Evolutionary conservation across 1,140 invertebrate genomes (phyloP).

Genomic region (Drosophila repleta): DNA sequence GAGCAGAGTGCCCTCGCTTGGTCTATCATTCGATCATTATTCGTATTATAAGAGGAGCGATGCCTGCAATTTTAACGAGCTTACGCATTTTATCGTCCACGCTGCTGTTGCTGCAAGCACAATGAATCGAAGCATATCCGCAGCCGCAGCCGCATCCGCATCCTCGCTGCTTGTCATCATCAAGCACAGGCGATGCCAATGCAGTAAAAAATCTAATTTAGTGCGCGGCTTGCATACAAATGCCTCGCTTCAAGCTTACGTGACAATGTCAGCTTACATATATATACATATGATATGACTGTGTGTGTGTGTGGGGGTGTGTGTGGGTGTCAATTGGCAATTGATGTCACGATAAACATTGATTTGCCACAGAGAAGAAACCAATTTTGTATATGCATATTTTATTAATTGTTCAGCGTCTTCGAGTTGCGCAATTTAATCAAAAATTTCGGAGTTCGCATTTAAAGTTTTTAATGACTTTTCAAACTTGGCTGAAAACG

Average conservation of each 20-base stretch:
- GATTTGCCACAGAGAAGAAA: constrained; percentile 50
- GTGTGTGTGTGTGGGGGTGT: constrained; percentile 22
- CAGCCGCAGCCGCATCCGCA: constrained; percentile 23
- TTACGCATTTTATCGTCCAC: constrained; percentile 74
- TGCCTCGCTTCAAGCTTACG: constrained; percentile 43
- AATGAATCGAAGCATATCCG: constrained; percentile 15
- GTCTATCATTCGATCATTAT: constrained; percentile 58
- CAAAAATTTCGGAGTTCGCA: constrained; percentile 66
- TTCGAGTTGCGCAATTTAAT: constrained; percentile 64
- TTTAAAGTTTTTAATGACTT: constrained; percentile 81
- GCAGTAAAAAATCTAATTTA: constrained; percentile 83
- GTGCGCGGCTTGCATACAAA: constrained; percentile 83
- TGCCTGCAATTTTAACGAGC: constrained; percentile 80
- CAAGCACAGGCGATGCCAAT: constrained; percentile 62
- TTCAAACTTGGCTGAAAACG: constrained; percentile 59
- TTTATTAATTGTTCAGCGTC: constrained; percentile 73
- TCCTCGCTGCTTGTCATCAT: constrained; percentile 49
- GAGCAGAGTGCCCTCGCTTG: not conserved
- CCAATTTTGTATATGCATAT: constrained; percentile 72
- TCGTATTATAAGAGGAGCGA: constrained; percentile 72
- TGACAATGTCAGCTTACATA: constrained; percentile 52
- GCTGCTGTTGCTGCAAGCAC: constrained; percentile 33
- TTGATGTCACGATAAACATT: constrained; percentile 83
- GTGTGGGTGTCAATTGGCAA: constrained; percentile 58
- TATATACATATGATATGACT: not conserved